Evolutionary conservation across 2,113 vertebrate genomes (phyloP), one percentile per base, ranked within the genome.

Genomic region (Platysteira castanea): DNA sequence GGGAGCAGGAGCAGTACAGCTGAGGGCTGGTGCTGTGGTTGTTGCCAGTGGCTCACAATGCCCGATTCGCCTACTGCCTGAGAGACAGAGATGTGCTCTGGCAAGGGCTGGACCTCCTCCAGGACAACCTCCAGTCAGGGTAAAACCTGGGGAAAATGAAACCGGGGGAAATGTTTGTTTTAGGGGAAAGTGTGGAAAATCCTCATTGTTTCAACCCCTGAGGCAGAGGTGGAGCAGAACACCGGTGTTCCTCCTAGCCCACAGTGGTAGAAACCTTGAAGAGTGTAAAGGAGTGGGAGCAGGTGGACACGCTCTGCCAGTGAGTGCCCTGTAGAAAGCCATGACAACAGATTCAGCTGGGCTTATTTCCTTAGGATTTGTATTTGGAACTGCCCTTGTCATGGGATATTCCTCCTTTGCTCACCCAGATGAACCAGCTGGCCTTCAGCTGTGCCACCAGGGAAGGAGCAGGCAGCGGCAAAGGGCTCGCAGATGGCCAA

Each of bases 21-120:
- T 22, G 2, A 4, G 70, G 21, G 8, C 30, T 22, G 46, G 20
- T 8, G 74, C 26, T 14, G 31, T 4, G 53, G 30, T 6, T 4
- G 9, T 9, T 3, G 6, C 24, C 31, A 10, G 0, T 5, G 20
- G 52, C 0, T 0, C 1, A 1, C 47, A 18, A 30, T 47, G n/a
- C 11, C 7, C 9, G 41, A 2, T 27, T 31, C 2, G 1, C 24
- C 39, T 19, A 1, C 26, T 33, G 44, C 30, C 46, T 8, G 50
- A 9, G n/a, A 14, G 54, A 13, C 33, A 18, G 64, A 13, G 7
- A 5, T 10, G 37, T 15, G 42, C 1, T 0, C 53, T 0, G 7
- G 33, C 3, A 59, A 35, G 26, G 11, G 24, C 78, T 35, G 24
- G n/a, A 19, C n/a, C 37, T 70, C 5, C 0, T 31, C 42, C 2